Base-by-base conservation (phyloP, 2,113 vertebrate species). In the Microcebus lehilahytsara region DNA sequence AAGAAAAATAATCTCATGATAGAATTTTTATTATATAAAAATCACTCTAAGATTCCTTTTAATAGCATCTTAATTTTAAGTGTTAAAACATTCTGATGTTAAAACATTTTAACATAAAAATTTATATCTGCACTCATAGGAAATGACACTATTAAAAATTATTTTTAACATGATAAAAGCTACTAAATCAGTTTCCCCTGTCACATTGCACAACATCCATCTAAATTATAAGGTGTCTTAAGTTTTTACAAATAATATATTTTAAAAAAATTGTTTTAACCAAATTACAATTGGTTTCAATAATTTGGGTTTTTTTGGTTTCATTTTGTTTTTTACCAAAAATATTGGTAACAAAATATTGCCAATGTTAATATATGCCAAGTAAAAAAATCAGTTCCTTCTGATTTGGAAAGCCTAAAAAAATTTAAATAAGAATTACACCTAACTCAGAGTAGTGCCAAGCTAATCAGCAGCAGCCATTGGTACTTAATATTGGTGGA, bases 41-140 rank as follows among this genome's bases (percentile, higher is more conserved):
- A 58, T 49, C 81, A 91, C 37, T 74, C 49, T 89, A 94, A 96
- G 60, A n/a, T 62, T 32, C 62, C 79, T 69, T 95, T 69, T 58
- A 88, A 40, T 37, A 93, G 30, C 14, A 80, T 56, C 89, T 93
- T 91, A 85, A 89, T 91, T 93, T 94, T 92, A 85, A 85, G 64
- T 69, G 23, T 77, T 75, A 75, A 96, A 96, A 95, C 40, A n/a
- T 93, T 96, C 46, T 88, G 92, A 85, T 69, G 25, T 92, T 84
- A 96, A 89, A 64, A 81, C 22, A 85, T 90, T 56, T 94, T 81
- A 62, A 83, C 91, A 72, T 74, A 93, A 97, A 96, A 94, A 37
- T 56, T 93, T 30, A 3, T 86, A 88, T 91, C 5, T 93, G 49
- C 2, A 91, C 20, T 93, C 37, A 62, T 3, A 93, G 27, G 32